phyloP scores from a whole-genome alignment of 2,113 vertebrate species.

The Callithrix jacchus region DNA sequence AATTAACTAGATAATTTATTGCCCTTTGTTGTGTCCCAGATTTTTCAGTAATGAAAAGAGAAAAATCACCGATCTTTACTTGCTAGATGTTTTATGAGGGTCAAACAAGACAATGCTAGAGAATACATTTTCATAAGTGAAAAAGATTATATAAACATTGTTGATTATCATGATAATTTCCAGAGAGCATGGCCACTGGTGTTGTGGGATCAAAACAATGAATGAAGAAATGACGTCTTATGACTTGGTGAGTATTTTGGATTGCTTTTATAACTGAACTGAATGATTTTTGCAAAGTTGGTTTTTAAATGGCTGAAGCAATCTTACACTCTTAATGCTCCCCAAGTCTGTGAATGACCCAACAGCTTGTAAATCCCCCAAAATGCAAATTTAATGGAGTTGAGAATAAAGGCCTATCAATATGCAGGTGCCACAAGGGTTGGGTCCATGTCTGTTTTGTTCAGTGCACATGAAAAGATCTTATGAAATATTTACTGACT shows the following conservation, averaged over 20 bases:
- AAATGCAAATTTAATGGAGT: background rate
- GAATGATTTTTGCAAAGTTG: slow-evolving; percentile 5
- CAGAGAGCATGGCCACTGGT: background rate
- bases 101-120: background rate
- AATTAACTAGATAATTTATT: slow-evolving; percentile 17
- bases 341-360: background rate
- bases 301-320: background rate
- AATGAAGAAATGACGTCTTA: background rate
- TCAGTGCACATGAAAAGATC: background rate
- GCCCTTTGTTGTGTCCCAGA: background rate
- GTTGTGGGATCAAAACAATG: background rate
- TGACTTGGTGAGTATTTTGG: background rate
- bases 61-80: background rate
- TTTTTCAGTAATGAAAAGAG: background rate
- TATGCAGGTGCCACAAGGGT: background rate
- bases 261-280: slow-evolving; percentile 9
- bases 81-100: background rate
- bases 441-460: background rate
- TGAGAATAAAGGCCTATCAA: background rate
- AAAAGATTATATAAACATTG: background rate
- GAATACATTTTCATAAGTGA: background rate
- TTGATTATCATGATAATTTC: background rate
- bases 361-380: background rate
- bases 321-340: background rate
- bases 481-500: background rate